A percentile compares a stretch with the other conserved stretches of the same genome.
These are phyloP conservation scores for Hozukius guyotensis DNA, from an alignment of 2,797 vertebrate genomes.

Conservation along the genomic window DNA sequence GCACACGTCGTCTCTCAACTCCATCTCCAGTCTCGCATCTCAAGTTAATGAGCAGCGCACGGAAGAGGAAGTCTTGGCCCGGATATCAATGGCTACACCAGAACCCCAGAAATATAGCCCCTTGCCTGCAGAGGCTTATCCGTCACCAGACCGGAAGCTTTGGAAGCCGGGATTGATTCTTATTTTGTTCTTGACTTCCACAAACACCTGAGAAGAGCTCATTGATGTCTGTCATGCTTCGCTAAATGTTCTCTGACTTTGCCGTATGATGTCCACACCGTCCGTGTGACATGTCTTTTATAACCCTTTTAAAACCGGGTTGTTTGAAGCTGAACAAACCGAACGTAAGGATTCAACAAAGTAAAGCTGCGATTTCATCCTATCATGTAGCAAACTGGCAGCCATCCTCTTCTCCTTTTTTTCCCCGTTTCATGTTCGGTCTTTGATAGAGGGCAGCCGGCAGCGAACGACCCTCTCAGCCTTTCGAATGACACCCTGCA, in stretches of 20 bases:
- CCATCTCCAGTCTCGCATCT: no score
- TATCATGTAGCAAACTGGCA: not conserved
- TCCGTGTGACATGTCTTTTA: not conserved
- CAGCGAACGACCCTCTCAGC: slow-evolving; percentile 34
- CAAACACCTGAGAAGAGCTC: not conserved
- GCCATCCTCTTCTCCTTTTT: not conserved
- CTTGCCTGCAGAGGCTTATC: no score
- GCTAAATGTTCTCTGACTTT: not conserved
- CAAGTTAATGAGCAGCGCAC: no score
- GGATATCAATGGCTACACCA: no score
- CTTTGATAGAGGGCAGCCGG: slow-evolving; percentile 48
- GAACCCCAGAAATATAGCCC: no score
- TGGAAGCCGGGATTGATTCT: not conserved
- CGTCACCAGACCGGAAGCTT: no score
- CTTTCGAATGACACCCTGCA: slow-evolving; percentile 30
- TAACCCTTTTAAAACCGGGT: not conserved
- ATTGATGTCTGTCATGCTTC: not conserved
- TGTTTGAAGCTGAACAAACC: not conserved
- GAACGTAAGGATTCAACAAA: not conserved
- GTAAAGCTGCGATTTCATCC: not conserved
- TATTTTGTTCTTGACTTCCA: not conserved
- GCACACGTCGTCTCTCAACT: no score
- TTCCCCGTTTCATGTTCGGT: slow-evolving; percentile 2
- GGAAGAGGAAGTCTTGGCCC: no score
- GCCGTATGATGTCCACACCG: not conserved